These are phyloP conservation scores for Cladopsammia gracilis DNA, from an alignment of 64 coral and sea anemone genomes.

Conservation along the genomic window DNA sequence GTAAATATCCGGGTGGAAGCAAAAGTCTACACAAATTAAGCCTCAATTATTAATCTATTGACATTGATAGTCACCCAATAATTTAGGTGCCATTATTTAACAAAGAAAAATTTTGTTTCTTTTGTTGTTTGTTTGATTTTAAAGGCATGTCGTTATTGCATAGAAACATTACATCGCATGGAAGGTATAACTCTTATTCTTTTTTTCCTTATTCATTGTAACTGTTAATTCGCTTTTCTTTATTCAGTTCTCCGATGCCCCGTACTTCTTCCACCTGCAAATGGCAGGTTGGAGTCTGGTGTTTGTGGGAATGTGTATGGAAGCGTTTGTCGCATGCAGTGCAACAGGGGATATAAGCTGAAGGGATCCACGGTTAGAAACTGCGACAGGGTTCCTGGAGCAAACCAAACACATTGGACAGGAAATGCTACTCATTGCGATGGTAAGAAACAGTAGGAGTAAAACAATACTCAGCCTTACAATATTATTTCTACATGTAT, in stretches of 20 bases:
- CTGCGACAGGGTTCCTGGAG: constrained; percentile 23
- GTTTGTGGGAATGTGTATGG: constrained; percentile 44
- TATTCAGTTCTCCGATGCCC: constrained; percentile 50
- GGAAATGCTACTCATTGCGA: constrained; percentile 23
- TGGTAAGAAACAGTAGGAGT: background rate
- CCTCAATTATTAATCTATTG: no score
- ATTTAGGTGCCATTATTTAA: no score
- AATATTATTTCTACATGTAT: no score
- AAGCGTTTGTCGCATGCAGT: constrained; percentile 41
- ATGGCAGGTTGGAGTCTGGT: constrained; percentile 28
- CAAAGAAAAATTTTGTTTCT: no score
- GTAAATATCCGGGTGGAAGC: no score
- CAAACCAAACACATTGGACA: constrained; percentile 13
- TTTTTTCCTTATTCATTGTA: background rate
- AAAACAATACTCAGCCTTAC: no score
- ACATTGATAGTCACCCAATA: no score
- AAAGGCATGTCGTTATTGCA: no score
- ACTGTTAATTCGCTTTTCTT: background rate
- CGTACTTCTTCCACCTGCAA: constrained; percentile 17
- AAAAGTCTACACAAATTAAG: no score
- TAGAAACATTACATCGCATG: no score
- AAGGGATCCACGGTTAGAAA: constrained; percentile 39
- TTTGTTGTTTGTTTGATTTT: no score
- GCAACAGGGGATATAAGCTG: constrained; percentile 53
- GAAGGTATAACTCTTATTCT: no score